These are phyloP conservation scores for Trileptium ribeirensis DNA, from an alignment of 2,888 invertebrate genomes.

Conservation along the genomic window DNA sequence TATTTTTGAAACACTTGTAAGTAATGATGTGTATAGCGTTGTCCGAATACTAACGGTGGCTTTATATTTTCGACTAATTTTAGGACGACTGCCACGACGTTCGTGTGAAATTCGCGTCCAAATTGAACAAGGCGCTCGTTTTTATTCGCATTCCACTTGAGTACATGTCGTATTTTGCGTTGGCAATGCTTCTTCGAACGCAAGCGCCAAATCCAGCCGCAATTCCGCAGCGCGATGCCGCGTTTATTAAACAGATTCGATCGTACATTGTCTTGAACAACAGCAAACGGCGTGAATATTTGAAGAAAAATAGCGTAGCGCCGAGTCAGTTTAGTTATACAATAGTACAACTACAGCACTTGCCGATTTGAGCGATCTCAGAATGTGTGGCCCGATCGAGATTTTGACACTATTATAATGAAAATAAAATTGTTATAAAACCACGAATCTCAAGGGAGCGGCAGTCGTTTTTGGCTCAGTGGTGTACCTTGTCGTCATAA, in stretches of 20 bases:
- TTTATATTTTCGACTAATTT: too few species aligned
- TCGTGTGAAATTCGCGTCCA: slow-evolving; percentile 75
- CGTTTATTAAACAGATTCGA: neutral
- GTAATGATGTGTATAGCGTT: too few species aligned
- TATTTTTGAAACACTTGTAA: too few species aligned
- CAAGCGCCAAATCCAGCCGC: neutral
- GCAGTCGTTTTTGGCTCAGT: too few species aligned
- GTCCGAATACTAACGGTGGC: too few species aligned
- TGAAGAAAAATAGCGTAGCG: neutral
- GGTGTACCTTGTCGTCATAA: too few species aligned
- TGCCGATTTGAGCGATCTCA: too few species aligned
- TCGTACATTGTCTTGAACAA: neutral
- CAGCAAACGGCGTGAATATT: slow-evolving; percentile 1
- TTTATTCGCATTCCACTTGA: slow-evolving; percentile 69
- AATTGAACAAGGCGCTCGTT: slow-evolving; percentile 79
- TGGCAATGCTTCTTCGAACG: slow-evolving; percentile 55
- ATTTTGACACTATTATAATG: too few species aligned
- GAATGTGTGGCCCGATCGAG: too few species aligned
- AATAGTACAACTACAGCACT: too few species aligned
- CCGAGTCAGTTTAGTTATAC: neutral
- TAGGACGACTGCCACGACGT: slow-evolving; percentile 59
- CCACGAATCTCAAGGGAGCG: too few species aligned
- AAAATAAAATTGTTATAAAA: too few species aligned
- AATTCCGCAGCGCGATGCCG: neutral
- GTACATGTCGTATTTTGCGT: slow-evolving; percentile 89